Base-by-base conservation (phyloP, 2,113 vertebrate species). In the Scomber colias region DNA sequence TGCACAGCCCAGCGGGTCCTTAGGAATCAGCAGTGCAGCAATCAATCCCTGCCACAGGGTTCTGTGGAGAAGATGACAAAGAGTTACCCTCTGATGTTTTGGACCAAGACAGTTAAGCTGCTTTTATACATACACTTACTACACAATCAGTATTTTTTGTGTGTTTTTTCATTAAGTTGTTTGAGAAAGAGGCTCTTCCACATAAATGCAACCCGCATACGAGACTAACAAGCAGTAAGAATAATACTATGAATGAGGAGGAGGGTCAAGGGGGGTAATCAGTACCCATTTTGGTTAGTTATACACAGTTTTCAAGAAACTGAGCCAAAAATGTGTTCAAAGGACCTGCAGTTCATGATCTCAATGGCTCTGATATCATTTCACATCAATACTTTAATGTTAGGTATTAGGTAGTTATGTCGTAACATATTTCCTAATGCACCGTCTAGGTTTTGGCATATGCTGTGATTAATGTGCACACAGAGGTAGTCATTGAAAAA, bases 1-100 rank as follows among this genome's bases (percentile, higher is more conserved):
- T 92, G 85, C 87, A 89, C 83, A 89, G 83, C 60, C 84, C 87
- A 83, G 86, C 67, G 59, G 89, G 76, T 79, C 83, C 63, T 76
- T 50, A 73, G 78, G 79, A 90, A 90, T 81, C 69, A 66, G 75
- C 75, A 63, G 76, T 77, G 84, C 70, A 77, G 83, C 82, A 89
- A 92, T 93, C 91, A 92, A 86, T 92, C 72, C 80, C 61, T 85
- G 86, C 90, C 80, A 86, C 71, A 30, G 67, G 84, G 59, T 79
- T 85, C 82, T 85, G 71, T 72, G 74, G 57, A 81, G 45, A 30
- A 84, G 73, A 77, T 62, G 53, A 88, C 51, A 75, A 76, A 79
- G 16, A 82, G 30, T 70, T 48, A 49, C 24, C 62, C 51, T 75
- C 24, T 53, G 48, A 67, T 77, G 59, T 68, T 62, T 46, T 64